Percentiles rank a stretch among this genome's conserved stretches.
Evolutionary conservation across 2,113 vertebrate species (phyloP).

Genomic region (Scomber scombrus): DNA sequence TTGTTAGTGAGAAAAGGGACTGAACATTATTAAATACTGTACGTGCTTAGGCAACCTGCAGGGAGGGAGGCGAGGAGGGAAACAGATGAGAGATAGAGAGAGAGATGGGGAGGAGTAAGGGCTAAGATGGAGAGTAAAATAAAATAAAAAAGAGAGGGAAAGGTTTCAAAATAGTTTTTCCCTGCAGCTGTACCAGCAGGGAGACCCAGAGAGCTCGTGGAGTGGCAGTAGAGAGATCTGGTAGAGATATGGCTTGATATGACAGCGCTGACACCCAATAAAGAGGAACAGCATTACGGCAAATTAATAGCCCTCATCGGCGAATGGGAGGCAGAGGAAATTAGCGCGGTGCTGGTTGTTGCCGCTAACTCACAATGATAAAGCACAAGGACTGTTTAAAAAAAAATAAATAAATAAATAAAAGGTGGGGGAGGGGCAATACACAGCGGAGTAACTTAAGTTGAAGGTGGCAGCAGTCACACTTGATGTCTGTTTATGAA

Average conservation of each 20-base stretch:
- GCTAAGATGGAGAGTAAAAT: not conserved
- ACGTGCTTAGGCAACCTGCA: slow-evolving; percentile 86
- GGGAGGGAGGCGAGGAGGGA: slow-evolving; percentile 85
- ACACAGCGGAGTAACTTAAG: not conserved
- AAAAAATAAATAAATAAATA: not conserved
- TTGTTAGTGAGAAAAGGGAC: slow-evolving; percentile 76
- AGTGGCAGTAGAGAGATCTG: slow-evolving; percentile 15
- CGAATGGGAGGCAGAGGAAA: slow-evolving; percentile 89
- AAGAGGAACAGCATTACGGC: slow-evolving; percentile 83
- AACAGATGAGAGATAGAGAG: slow-evolving; percentile 76
- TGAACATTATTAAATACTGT: slow-evolving; percentile 89
- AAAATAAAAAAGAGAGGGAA: slow-evolving; percentile 9
- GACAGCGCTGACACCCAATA: slow-evolving; percentile 90
- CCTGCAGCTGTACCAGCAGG: slow-evolving; percentile 73
- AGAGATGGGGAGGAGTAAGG: slow-evolving; percentile 22
- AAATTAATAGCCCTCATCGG: slow-evolving; percentile 89
- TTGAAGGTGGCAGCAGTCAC: slow-evolving; percentile 1
- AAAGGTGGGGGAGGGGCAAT: not conserved
- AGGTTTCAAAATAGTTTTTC: slow-evolving; percentile 76
- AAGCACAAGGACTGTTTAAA: slow-evolving; percentile 85
- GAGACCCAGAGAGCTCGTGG: slow-evolving; percentile 12
- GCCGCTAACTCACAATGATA: slow-evolving; percentile 88
- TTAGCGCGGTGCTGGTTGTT: slow-evolving; percentile 78
- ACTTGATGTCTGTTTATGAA: slow-evolving; percentile 72
- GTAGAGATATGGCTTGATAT: slow-evolving; percentile 87